Conservation (phyloP, 2,888 invertebrate species). For the Allygus modestus region DNA sequence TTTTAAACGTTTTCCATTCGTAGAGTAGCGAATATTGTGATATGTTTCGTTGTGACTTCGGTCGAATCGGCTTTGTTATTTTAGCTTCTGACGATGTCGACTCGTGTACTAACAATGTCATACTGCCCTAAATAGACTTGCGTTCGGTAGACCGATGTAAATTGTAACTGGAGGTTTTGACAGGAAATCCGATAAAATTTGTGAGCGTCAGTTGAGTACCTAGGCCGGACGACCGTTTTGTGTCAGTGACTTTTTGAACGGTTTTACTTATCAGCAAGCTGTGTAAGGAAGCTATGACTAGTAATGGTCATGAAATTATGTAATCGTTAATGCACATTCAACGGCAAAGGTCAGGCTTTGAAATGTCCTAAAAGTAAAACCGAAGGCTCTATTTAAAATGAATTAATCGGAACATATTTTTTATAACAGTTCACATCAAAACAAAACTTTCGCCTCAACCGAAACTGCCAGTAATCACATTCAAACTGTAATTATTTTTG, state of each 20-base stretch:
- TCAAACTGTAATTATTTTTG: conserved; percentile 35
- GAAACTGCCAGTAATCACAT: conserved; percentile 11
- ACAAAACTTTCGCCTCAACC: conserved; percentile 8
- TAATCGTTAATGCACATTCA: too few relatives aligned
- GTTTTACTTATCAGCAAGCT: too few relatives aligned
- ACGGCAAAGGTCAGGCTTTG: too few relatives aligned
- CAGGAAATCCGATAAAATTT: too few relatives aligned
- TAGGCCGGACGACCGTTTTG: too few relatives aligned
- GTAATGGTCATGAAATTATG: too few relatives aligned
- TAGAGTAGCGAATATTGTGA: conserved; percentile 32
- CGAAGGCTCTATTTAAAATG: neutral
- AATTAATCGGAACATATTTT: neutral
- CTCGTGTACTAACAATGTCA: neutral
- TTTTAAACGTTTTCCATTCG: neutral
- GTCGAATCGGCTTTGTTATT: conserved; percentile 18
- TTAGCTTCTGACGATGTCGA: conserved; percentile 1
- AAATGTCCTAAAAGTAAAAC: too few relatives aligned
- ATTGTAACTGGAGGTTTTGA: too few relatives aligned
- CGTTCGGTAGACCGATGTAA: too few relatives aligned
- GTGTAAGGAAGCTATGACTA: too few relatives aligned
- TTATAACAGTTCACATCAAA: neutral
- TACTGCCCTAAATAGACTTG: neutral
- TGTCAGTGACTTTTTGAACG: too few relatives aligned
- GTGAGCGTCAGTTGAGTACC: too few relatives aligned
- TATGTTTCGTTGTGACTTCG: neutral